phyloP scores from a whole-genome alignment of 2,113 vertebrate genomes.

The Hassar affinis region DNA sequence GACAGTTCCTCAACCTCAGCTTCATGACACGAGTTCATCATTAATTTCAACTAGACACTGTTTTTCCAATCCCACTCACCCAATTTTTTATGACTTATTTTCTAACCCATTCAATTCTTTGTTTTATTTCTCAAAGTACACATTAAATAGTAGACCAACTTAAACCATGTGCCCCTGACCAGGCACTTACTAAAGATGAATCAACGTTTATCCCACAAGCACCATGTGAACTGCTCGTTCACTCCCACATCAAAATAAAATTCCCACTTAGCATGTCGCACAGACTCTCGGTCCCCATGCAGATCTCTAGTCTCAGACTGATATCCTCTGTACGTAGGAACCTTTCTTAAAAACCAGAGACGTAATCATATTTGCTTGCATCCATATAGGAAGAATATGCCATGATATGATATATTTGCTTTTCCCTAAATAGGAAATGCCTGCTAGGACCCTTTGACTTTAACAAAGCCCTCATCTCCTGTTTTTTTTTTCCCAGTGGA shows the following conservation, averaged over 20 bases:
- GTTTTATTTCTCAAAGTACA: background rate
- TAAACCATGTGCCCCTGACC: background rate
- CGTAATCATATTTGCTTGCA: background rate
- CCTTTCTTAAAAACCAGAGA: background rate
- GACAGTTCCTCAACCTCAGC: background rate
- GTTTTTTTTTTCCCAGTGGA: conserved; percentile 1
- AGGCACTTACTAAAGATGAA: background rate
- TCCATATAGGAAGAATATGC: background rate
- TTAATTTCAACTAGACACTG: background rate
- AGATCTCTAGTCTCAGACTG: background rate
- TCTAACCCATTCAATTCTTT: background rate
- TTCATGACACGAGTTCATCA: background rate
- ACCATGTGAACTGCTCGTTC: background rate
- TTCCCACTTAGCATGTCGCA: background rate
- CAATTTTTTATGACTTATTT: background rate
- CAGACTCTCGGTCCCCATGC: background rate
- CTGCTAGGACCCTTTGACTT: conserved; percentile 17
- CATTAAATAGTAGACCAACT: background rate
- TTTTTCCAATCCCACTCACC: background rate
- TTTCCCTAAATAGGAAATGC: conserved; percentile 46
- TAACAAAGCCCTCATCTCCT: conserved; percentile 20
- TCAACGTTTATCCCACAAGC: background rate
- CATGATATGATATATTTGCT: background rate
- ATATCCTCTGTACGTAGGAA: background rate
- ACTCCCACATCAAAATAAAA: background rate